Evolutionary conservation across 2,888 invertebrate genomes (phyloP), one percentile per base, ranked within the genome.

Genomic region (Listrodromus nycthemerus): DNA sequence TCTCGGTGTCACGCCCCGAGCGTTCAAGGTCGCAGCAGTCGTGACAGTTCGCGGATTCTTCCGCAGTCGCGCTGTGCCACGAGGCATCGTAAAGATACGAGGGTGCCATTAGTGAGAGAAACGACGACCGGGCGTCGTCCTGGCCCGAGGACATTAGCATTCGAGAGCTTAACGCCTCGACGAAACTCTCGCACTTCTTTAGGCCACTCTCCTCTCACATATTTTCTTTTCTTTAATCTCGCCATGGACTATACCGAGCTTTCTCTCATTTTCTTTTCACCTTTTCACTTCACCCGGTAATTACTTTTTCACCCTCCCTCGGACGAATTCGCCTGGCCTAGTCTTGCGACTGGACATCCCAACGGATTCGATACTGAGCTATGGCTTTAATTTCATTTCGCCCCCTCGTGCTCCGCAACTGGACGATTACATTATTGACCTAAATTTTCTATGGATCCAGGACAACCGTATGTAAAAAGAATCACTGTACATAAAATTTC

Each of bases 41-140:
- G 84, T 84, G 84, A 84, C 84, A 81, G 74, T 81, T 71, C 50
- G 78, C 74, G 78, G 74, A 8, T 78, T 84, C 77, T 81, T 81
- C 65, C 75, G 61, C 48, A 30, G 70, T 33, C 73, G 66, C 41
- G 21, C 70, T 33, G 58, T 58, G 69, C 74, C 81, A 74, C 41
- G 74, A 75, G 74, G 52, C 55, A 61, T 78, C 78, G 81, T 50
- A 45, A 70, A 78, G 74, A 84, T 84, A 81, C 78, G 78, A 78
- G 84, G 66, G 81, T 84, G 78, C 84, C 81, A 84, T 84, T 84
- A 84, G 78, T 65, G 75, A 74, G 74, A 78, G 61, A 78, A 84
- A 84, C 77, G 55, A 75, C 41, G 81, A 81, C 77, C 74, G 63
- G 74, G 81, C 81, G 81, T 81, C 83, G 76, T 78, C 78, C 83